phyloP scores from a whole-genome alignment of 2,888 invertebrate species.

The Cistogaster globosa region DNA sequence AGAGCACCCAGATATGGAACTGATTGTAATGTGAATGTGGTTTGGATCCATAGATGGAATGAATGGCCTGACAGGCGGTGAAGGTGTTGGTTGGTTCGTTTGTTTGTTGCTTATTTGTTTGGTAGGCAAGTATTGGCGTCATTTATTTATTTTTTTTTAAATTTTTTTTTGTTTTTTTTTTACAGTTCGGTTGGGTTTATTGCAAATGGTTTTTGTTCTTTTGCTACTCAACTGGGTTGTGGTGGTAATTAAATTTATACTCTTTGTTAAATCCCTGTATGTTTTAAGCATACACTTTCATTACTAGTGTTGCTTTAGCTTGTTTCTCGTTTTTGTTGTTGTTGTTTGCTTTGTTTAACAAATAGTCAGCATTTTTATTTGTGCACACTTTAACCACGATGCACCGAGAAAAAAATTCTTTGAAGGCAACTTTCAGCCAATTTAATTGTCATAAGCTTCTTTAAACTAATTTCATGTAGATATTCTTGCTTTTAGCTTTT shows the following conservation, averaged over 20 bases:
- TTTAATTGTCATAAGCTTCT: conserved; percentile 28
- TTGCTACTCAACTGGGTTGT: conserved; percentile 35
- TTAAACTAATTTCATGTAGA: conserved; percentile 7
- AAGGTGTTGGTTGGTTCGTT: conserved; percentile 50
- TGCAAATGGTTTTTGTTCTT: conserved; percentile 23
- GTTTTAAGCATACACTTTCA: conserved; percentile 39
- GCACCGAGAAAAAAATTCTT: conserved; percentile 42
- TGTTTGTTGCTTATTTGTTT: not conserved
- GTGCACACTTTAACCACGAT: conserved; percentile 32
- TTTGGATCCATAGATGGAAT: conserved; percentile 6
- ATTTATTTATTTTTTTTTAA: conserved; percentile 3
- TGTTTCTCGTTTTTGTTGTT: not conserved
- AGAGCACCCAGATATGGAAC: conserved; percentile 10
- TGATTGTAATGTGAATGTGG: conserved; percentile 33
- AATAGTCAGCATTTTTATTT: conserved; percentile 59
- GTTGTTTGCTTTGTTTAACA: conserved; percentile 24
- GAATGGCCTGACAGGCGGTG: conserved; percentile 29
- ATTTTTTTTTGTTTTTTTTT: too few species aligned
- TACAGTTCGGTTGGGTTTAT: conserved; percentile 55
- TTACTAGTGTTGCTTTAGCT: conserved; percentile 9
- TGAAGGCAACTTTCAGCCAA: not conserved
- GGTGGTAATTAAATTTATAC: conserved; percentile 68
- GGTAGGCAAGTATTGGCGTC: conserved; percentile 36
- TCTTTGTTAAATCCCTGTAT: conserved; percentile 49
- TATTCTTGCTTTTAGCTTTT: too few species aligned